Percentiles rank a stretch among this genome's conserved stretches.
phyloP scores from a whole-genome alignment of 2,113 vertebrate species.

The Plotosus lineatus region DNA sequence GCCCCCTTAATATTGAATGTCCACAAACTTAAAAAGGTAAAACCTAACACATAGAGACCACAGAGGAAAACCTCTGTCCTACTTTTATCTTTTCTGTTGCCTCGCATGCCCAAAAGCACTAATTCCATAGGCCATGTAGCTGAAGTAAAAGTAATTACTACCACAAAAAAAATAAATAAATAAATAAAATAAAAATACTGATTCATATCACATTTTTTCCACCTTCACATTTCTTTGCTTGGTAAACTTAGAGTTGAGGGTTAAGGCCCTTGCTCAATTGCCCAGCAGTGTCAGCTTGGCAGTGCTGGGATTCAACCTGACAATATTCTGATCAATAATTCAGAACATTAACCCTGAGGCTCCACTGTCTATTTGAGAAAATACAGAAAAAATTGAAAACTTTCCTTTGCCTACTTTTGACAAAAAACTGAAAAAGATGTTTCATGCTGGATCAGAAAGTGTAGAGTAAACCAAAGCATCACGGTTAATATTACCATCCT shows the following conservation, averaged over 20 bases:
- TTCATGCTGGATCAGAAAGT: background rate
- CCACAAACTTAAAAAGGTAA: too few species aligned
- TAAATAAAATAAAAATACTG: too few species aligned
- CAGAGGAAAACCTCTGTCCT: too few species aligned
- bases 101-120: background rate
- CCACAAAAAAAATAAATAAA: too few species aligned
- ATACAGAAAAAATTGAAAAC: background rate
- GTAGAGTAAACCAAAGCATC: background rate
- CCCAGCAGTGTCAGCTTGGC: background rate
- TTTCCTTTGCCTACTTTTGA: background rate
- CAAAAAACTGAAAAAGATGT: background rate
- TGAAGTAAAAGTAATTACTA: background rate
- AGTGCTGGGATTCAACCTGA: too few species aligned
- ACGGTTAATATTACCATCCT: background rate
- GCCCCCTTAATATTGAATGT: too few species aligned
- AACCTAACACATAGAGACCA: too few species aligned
- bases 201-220: background rate
- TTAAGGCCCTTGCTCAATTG: background rate
- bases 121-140: background rate
- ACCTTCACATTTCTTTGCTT: too few species aligned
- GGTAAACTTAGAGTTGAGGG: background rate
- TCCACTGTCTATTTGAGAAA: background rate
- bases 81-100: background rate
- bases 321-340: background rate
- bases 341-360: background rate